Conservation (phyloP, 2,888 invertebrate genomes). For the Platerodrilus igneus region DNA sequence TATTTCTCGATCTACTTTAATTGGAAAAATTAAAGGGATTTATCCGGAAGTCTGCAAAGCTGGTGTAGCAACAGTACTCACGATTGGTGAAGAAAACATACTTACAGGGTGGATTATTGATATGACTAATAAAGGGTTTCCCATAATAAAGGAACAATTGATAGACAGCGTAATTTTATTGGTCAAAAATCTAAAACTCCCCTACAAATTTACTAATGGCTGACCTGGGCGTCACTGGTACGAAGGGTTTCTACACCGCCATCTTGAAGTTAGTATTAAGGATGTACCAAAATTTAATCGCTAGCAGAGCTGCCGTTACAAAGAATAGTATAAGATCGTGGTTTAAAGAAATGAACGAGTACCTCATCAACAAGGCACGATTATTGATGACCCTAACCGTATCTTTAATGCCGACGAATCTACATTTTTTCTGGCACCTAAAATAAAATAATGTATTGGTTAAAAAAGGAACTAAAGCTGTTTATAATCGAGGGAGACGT, state of each 20-base stretch:
- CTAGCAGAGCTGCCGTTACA: slow-evolving; percentile 30
- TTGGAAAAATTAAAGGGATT: too few relatives aligned
- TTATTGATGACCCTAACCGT: slow-evolving; percentile 26
- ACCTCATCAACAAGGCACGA: slow-evolving; percentile 29
- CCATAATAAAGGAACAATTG: too few relatives aligned
- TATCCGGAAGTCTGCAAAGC: too few relatives aligned
- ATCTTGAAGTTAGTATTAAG: neutral
- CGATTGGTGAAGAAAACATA: too few relatives aligned
- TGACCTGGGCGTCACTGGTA: slow-evolving; percentile 1
- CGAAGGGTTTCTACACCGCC: slow-evolving; percentile 1
- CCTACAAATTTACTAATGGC: neutral
- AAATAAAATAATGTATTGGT: slow-evolving; percentile 1
- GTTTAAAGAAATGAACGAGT: slow-evolving; percentile 33
- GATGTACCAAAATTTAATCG: slow-evolving; percentile 32
- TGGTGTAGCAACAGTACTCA: too few relatives aligned
- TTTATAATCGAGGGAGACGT: slow-evolving; percentile 29
- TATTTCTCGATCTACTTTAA: too few relatives aligned
- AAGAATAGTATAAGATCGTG: slow-evolving; percentile 30
- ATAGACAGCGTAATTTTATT: too few relatives aligned
- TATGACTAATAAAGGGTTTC: too few relatives aligned
- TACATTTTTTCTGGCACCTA: slow-evolving; percentile 19
- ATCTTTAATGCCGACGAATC: slow-evolving; percentile 41
- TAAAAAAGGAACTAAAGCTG: slow-evolving; percentile 35
- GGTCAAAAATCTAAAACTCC: too few relatives aligned
- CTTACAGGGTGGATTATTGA: too few relatives aligned